These are phyloP conservation scores for Prionchulus punctatus DNA, from an alignment of 2,888 invertebrate genomes.

Conservation along the genomic window DNA sequence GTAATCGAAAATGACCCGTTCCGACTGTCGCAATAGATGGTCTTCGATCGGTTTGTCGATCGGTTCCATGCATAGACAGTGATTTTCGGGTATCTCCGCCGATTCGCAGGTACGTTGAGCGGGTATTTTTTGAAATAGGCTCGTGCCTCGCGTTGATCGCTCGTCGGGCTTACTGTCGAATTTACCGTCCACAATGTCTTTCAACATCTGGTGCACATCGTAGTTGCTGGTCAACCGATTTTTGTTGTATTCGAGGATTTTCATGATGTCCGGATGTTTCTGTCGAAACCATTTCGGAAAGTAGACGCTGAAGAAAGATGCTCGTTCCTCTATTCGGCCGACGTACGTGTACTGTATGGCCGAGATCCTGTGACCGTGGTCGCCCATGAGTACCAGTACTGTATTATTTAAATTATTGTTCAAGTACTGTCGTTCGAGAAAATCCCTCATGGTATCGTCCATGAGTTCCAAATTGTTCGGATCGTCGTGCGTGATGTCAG, in stretches of 20 bases:
- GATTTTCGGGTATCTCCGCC: slow-evolving; percentile 38
- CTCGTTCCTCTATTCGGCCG: slow-evolving; percentile 57
- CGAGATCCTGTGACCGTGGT: slow-evolving; percentile 36
- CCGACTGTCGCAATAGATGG: background rate
- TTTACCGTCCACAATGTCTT: slow-evolving; percentile 5
- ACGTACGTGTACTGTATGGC: slow-evolving; percentile 40
- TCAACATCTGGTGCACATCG: slow-evolving; percentile 7
- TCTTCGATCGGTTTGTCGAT: background rate
- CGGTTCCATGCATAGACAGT: background rate
- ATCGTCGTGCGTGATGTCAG: slow-evolving; percentile 64
- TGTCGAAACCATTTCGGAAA: slow-evolving; percentile 55
- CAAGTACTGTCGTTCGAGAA: slow-evolving; percentile 13
- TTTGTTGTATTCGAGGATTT: slow-evolving; percentile 50
- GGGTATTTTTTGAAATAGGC: slow-evolving; percentile 2
- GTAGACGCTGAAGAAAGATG: slow-evolving; percentile 58
- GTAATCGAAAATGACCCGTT: background rate
- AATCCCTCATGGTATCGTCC: slow-evolving; percentile 44
- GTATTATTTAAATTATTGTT: slow-evolving; percentile 13
- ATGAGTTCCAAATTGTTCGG: slow-evolving; percentile 59
- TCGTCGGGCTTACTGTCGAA: background rate
- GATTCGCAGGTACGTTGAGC: slow-evolving; percentile 28
- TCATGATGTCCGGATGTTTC: slow-evolving; percentile 46
- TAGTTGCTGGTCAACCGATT: slow-evolving; percentile 3
- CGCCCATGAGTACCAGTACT: slow-evolving; percentile 27
- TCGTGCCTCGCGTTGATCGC: background rate